Conservation (phyloP, 2,113 vertebrate genomes). For the Haemorhous mexicanus region DNA sequence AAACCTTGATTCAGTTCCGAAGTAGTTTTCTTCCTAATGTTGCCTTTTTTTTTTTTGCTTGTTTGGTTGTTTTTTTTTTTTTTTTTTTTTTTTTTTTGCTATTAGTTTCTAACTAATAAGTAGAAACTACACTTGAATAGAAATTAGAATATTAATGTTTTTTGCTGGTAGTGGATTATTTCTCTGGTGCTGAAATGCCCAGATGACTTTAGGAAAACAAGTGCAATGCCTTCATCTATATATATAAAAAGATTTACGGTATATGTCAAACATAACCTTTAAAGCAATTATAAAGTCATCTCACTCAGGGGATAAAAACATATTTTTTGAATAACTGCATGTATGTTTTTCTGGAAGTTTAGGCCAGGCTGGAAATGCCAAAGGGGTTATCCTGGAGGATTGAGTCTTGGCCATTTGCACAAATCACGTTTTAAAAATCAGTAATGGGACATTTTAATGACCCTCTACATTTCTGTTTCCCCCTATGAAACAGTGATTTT, state of each 20-base stretch:
- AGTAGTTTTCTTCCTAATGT: not conserved
- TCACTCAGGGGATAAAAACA: slow-evolving; percentile 2
- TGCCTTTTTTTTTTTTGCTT: too few species aligned
- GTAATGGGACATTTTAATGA: slow-evolving; percentile 31
- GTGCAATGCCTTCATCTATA: not conserved
- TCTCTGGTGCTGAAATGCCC: not conserved
- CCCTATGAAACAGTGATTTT: not conserved
- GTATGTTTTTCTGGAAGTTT: slow-evolving; percentile 5
- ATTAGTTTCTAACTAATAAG: not conserved
- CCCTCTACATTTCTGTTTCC: not conserved
- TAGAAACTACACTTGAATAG: not conserved
- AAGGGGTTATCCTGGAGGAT: not conserved
- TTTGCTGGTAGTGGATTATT: not conserved
- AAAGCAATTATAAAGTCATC: slow-evolving; percentile 20
- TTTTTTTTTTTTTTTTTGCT: not conserved
- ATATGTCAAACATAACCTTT: slow-evolving; percentile 41
- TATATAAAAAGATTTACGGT: not conserved
- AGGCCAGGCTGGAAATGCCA: not conserved
- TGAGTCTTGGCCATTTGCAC: not conserved
- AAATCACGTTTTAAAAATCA: not conserved
- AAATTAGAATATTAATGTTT: not conserved
- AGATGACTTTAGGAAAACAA: slow-evolving; percentile 11
- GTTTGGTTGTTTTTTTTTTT: too few species aligned
- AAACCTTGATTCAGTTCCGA: not conserved
- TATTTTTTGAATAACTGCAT: slow-evolving; percentile 15